phyloP scores from a whole-genome alignment of 2,797 vertebrate genomes.

The Sebastes hubbsi region DNA sequence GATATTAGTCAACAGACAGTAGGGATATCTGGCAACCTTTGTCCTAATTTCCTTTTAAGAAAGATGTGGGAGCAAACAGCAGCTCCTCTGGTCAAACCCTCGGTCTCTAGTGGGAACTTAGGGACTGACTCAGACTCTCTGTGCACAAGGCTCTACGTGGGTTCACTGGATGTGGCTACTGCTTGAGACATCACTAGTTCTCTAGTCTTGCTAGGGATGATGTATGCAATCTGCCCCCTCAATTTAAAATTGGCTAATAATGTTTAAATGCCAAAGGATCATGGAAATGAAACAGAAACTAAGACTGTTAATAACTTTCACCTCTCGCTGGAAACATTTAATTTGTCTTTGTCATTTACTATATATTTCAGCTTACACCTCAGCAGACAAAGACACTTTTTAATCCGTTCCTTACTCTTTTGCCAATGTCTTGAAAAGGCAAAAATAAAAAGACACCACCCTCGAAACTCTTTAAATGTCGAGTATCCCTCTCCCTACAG shows the following conservation, averaged over 20 bases:
- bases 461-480: neutral
- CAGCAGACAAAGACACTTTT: neutral
- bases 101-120: constrained; percentile 25
- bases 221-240: constrained; percentile 19
- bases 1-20: constrained; percentile 54
- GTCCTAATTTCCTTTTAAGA: constrained; percentile 54
- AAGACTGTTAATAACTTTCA: neutral
- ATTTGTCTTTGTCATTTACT: neutral
- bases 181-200: constrained; percentile 19
- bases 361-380: neutral
- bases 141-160: constrained; percentile 7
- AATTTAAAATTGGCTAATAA: constrained; percentile 16
- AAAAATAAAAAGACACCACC: neutral
- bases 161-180: constrained; percentile 11
- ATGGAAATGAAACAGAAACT: constrained; percentile 28
- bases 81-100: constrained; percentile 42
- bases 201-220: neutral
- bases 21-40: constrained; percentile 52
- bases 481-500: neutral
- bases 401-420: neutral
- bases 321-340: neutral
- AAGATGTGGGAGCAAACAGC: constrained; percentile 63
- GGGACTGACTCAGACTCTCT: constrained; percentile 48
- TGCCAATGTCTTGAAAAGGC: neutral
- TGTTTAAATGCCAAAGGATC: constrained; percentile 11